These are phyloP conservation scores for Caligus rogercresseyi DNA, from an alignment of 1,140 invertebrate genomes.

Conservation along the genomic window DNA sequence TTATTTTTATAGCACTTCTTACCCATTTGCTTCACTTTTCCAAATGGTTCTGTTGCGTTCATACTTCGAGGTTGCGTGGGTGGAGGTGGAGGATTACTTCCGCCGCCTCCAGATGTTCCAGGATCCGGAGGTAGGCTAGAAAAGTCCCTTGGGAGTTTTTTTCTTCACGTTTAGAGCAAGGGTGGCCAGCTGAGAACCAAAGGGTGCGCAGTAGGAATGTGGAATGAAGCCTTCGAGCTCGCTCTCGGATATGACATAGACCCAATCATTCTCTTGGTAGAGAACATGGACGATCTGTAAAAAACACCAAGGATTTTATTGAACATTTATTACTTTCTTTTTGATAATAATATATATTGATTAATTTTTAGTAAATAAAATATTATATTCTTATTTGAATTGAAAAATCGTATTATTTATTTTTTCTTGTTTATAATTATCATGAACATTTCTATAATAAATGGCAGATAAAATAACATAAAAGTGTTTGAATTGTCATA, in stretches of 20 bases:
- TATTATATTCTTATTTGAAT: too few species aligned
- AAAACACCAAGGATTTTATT: conserved; percentile 15
- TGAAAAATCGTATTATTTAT: too few species aligned
- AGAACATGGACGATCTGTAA: conserved; percentile 65
- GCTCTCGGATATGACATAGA: conserved; percentile 77
- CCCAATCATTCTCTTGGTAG: conserved; percentile 89
- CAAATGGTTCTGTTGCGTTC: not conserved
- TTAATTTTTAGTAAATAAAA: too few species aligned
- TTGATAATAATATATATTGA: too few species aligned
- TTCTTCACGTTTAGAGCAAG: conserved; percentile 40
- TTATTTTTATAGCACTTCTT: too few species aligned
- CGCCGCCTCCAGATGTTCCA: not conserved
- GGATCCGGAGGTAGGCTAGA: conserved; percentile 17
- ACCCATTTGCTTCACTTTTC: not conserved
- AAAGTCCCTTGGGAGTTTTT: conserved; percentile 25
- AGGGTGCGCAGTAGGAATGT: conserved; percentile 75
- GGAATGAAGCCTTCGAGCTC: conserved; percentile 83
- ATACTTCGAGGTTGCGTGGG: not conserved
- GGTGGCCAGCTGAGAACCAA: conserved; percentile 54
- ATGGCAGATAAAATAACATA: too few species aligned
- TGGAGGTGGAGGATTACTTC: not conserved
- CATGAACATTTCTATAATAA: too few species aligned
- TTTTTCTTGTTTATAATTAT: too few species aligned
- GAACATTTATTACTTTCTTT: too few species aligned
- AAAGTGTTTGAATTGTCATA: too few species aligned